phyloP scores from a whole-genome alignment of 2,113 vertebrate species.

The Bungarus multicinctus region DNA sequence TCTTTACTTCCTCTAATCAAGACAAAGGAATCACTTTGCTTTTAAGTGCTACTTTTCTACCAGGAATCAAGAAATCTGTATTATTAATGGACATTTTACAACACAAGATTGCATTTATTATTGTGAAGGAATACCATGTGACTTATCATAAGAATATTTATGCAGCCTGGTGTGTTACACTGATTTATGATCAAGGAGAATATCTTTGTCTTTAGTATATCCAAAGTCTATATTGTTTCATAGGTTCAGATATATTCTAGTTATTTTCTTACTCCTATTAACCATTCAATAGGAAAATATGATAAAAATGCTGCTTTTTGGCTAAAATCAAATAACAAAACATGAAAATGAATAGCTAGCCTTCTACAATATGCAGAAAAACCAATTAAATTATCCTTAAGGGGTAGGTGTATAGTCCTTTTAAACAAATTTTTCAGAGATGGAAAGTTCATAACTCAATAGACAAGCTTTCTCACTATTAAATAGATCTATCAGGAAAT shows the following conservation, averaged over 20 bases:
- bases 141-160: slow-evolving; percentile 19
- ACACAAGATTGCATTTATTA: slow-evolving; percentile 26
- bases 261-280: slow-evolving; percentile 4
- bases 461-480: neutral
- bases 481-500: neutral
- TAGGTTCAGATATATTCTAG: neutral
- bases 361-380: neutral
- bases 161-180: neutral
- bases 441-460: neutral
- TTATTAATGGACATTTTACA: slow-evolving; percentile 42
- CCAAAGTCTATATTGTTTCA: slow-evolving; percentile 10
- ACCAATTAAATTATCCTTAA: neutral
- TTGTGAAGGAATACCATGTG: slow-evolving; percentile 26
- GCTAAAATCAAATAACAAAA: neutral
- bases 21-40: slow-evolving; percentile 49
- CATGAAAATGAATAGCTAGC: neutral
- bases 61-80: slow-evolving; percentile 25
- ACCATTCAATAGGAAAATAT: neutral
- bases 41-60: slow-evolving; percentile 39
- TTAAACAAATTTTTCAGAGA: neutral
- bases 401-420: neutral
- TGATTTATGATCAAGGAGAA: neutral
- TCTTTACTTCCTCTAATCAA: slow-evolving; percentile 40
- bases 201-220: neutral
- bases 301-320: neutral